phyloP scores from a whole-genome alignment of 2,113 vertebrate genomes.

The Gyps fulvus region DNA sequence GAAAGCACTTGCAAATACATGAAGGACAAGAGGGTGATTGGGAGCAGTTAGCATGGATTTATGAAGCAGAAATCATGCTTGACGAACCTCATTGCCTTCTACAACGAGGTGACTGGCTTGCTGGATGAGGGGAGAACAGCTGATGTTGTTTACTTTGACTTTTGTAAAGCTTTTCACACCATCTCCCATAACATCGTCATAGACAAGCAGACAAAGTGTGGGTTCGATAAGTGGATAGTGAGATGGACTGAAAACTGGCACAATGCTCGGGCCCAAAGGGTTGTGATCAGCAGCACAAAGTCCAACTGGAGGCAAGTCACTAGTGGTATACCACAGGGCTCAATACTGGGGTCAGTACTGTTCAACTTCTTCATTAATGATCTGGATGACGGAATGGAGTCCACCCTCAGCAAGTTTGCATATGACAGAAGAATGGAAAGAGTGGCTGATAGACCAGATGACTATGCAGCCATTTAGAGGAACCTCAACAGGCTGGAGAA shows the following conservation, averaged over 20 bases:
- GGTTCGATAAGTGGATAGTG: background rate
- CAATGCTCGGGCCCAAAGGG: background rate
- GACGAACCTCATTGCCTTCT: background rate
- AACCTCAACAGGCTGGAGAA: background rate
- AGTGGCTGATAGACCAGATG: background rate
- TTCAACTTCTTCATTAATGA: background rate
- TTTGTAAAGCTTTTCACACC: background rate
- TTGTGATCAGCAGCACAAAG: background rate
- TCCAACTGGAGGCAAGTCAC: background rate
- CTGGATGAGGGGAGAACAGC: background rate
- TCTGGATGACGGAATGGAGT: background rate
- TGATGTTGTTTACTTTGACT: background rate
- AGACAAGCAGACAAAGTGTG: background rate
- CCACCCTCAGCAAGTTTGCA: background rate
- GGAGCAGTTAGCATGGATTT: background rate
- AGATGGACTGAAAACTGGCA: background rate
- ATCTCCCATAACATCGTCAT: background rate
- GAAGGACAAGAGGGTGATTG: background rate
- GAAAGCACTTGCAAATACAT: background rate
- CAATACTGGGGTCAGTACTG: background rate
- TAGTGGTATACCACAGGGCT: background rate
- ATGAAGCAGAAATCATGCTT: background rate
- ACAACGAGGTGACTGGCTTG: background rate
- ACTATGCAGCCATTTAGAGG: background rate
- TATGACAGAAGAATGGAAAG: background rate